Evolutionary conservation across 2,888 invertebrate genomes (phyloP).

Genomic region (Dicycla oo): DNA sequence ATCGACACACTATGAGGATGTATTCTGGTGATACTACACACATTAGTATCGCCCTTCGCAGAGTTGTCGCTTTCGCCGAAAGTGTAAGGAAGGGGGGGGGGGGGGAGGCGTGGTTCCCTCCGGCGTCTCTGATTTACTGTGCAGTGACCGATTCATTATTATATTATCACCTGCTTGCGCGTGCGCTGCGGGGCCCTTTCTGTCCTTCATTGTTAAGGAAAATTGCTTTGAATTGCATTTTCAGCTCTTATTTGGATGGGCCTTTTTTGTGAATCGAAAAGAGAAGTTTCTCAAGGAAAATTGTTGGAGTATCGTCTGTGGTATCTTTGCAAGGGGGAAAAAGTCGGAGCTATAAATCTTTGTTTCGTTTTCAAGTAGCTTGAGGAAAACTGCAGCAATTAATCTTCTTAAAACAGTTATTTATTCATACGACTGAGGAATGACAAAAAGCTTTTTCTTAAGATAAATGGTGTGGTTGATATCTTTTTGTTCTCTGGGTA

Average conservation of each 20-base stretch:
- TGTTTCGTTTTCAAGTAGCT: background rate
- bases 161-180: constrained; percentile 69
- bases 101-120: constrained; percentile 63
- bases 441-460: background rate
- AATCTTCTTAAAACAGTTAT: constrained; percentile 26
- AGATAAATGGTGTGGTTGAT: constrained; percentile 2
- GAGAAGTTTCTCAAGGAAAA: constrained; percentile 13
- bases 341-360: background rate
- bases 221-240: constrained; percentile 11
- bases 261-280: background rate
- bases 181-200: constrained; percentile 50
- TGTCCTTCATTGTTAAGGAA: constrained; percentile 27
- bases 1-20: no score
- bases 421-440: constrained; percentile 1
- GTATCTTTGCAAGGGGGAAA: background rate
- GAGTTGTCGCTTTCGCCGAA: constrained; percentile 75
- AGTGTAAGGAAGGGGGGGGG: constrained; percentile 61
- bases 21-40: constrained; percentile 51
- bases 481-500: background rate
- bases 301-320: background rate
- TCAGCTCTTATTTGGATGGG: background rate
- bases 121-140: constrained; percentile 69
- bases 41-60: constrained; percentile 69
- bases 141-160: constrained; percentile 73
- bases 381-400: constrained; percentile 28